These are phyloP conservation scores for Homarus gammarus DNA, from an alignment of 2,888 invertebrate species.

Conservation along the genomic window DNA sequence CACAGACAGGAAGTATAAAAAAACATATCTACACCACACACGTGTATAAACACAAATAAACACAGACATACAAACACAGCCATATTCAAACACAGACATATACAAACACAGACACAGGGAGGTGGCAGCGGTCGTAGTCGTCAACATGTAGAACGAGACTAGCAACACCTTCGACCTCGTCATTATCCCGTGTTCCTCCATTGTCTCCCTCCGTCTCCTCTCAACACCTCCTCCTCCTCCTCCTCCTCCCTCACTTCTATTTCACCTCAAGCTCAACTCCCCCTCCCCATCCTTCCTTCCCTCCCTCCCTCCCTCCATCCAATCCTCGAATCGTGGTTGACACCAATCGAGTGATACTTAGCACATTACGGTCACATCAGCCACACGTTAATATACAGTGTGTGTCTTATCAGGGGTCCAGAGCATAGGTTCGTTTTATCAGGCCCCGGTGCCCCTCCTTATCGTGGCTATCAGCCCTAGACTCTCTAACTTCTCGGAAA, in stretches of 20 bases:
- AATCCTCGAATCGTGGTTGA: not conserved
- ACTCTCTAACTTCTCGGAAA: conserved; percentile 25
- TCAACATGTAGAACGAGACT: not conserved
- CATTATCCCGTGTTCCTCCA: not conserved
- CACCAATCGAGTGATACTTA: conserved; percentile 42
- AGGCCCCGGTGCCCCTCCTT: not conserved
- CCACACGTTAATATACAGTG: conserved; percentile 37
- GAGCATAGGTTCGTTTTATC: conserved; percentile 15
- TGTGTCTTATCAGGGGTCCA: conserved; percentile 24
- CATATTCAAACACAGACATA: not conserved
- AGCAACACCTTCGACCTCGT: not conserved
- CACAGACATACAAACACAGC: not conserved
- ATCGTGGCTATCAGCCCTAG: not conserved
- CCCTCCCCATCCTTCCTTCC: not conserved
- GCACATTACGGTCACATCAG: conserved; percentile 37
- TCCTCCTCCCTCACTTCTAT: not conserved
- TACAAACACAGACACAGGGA: too few species aligned
- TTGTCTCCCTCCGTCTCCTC: not conserved
- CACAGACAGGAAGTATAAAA: too few species aligned
- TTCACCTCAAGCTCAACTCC: not conserved
- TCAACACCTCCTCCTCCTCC: not conserved
- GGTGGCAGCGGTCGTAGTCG: too few species aligned
- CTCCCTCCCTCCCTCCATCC: not conserved
- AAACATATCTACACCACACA: not conserved
- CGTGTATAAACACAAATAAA: not conserved